Conservation (phyloP, 2,797 vertebrate genomes). For the Crenuchus spilurus region DNA sequence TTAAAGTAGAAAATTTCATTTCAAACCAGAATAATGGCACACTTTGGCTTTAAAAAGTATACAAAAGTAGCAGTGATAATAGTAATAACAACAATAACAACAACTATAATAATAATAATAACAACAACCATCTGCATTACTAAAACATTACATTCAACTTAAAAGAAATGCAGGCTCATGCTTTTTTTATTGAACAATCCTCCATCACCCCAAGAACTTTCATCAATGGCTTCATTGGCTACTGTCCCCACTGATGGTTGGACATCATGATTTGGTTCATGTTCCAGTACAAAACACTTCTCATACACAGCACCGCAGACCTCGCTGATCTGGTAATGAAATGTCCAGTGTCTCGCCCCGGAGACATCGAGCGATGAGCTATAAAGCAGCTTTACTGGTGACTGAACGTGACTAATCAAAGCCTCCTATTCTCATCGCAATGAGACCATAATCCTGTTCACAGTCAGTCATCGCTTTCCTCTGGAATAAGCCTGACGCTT, state of each 20-base stretch:
- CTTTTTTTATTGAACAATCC: background rate
- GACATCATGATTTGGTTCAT: no score
- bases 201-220: no score
- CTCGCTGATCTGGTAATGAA: no score
- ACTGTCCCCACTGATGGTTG: no score
- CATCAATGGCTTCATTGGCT: no score
- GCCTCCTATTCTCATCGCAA: conserved; percentile 34
- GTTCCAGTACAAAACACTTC: no score
- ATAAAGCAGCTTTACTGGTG: conserved; percentile 23
- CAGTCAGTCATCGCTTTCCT: conserved; percentile 51
- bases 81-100: conserved; percentile 40
- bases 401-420: conserved; percentile 39
- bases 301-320: background rate
- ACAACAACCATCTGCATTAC: background rate
- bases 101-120: conserved; percentile 35
- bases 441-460: conserved; percentile 57
- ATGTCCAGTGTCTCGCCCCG: no score
- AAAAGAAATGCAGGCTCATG: background rate
- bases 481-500: conserved; percentile 26
- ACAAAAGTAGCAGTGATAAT: background rate
- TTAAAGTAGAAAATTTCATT: background rate
- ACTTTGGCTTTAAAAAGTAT: conserved; percentile 25
- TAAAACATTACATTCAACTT: conserved; percentile 17
- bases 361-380: background rate
- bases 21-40: conserved; percentile 4